Base-by-base conservation (phyloP, 1,140 invertebrate species). In the Gonioctena quinquepunctata region DNA sequence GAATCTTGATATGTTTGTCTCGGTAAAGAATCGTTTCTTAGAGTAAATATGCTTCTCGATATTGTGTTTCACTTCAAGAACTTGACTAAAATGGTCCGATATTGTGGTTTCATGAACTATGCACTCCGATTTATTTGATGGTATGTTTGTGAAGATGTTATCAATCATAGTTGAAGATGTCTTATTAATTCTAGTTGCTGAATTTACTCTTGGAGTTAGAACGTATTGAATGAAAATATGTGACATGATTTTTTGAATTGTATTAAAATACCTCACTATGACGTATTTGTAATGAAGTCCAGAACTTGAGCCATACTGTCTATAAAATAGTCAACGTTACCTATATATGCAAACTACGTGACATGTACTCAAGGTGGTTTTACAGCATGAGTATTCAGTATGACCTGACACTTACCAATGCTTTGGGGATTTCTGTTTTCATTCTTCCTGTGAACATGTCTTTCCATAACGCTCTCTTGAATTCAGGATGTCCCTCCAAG, bases 371-470 rank as follows among this genome's bases (percentile, higher is more conserved):
- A 28, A 8, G 8, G 27, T 28, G 8, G n/a, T n/a, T n/a, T n/a
- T n/a, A 28, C 27, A 28, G 27, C 27, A 28, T 28, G 27, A 28
- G 27, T 4, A 28, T 8, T 28, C 27, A 28, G 8, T 4, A 28
- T 28, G 27, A n/a, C 33, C n/a, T 6, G 7, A 48, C 19, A 25
- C 19, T 86, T 84, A 92, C 91, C 75, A 99, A 84, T 22, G 96
- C 95, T 68, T 89, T 85, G 3, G 97, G 97, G 80, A 99, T 99
- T 87, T 99, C 97, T 16, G 91, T 89, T 84, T 98, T 99, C 81
- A 97, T 88, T 57, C 97, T 87, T 0, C 96, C 91, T 8, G 96
- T 98, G 77, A 99, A 99, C 86, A 99, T 92, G 81, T 99, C 97
- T 77, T 96, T 97, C 93, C 96, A 99, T 63, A 94, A 81, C 0